Conservation (phyloP, 2,888 invertebrate species). For the Galerucella pusilla region DNA sequence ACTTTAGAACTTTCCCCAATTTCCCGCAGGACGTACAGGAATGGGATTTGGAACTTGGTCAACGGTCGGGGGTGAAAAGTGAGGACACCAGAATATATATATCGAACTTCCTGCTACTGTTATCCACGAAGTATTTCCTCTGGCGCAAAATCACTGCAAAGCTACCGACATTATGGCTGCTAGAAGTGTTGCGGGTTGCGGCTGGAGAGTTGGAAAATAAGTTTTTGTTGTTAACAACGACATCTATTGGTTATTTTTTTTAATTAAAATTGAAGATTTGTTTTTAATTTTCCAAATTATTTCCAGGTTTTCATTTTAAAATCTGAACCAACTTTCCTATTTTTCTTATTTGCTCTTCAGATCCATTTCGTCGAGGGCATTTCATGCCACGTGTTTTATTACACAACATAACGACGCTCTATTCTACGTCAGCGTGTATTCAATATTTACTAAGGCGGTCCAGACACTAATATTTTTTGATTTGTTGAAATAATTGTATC, state of each 20-base stretch:
- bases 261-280: no score
- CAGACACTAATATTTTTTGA: background rate
- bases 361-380: background rate
- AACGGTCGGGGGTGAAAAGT: background rate
- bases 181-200: no score
- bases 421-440: background rate
- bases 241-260: no score
- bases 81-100: constrained; percentile 13
- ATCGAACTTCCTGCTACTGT: constrained; percentile 22
- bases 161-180: background rate
- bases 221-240: no score
- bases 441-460: background rate
- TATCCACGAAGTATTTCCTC: constrained; percentile 9
- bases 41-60: constrained; percentile 26
- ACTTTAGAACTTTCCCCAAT: constrained; percentile 29
- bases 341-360: no score
- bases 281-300: no score
- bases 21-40: constrained; percentile 25
- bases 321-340: no score
- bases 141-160: constrained; percentile 8
- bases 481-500: no score
- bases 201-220: background rate
- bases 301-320: no score
- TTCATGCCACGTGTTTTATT: constrained; percentile 13
- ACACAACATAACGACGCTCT: constrained; percentile 10